These are phyloP conservation scores for Danio choprae DNA, from an alignment of 2,797 vertebrate genomes.

Conservation along the genomic window DNA sequence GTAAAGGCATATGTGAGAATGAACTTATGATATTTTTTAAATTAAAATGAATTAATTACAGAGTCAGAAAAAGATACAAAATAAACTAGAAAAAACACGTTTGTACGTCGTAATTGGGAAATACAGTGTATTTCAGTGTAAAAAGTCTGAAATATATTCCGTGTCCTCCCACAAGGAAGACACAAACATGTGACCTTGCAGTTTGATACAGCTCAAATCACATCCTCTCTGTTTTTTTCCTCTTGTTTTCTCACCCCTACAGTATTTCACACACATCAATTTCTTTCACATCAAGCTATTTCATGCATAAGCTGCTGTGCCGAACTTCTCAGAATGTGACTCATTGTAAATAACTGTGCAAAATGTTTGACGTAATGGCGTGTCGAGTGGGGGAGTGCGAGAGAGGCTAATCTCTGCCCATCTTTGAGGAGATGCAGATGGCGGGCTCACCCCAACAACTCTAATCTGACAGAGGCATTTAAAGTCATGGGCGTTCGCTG, in stretches of 20 bases:
- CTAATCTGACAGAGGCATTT: slow-evolving; percentile 54
- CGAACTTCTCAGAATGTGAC: slow-evolving; percentile 35
- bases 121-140: too few species aligned
- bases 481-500: slow-evolving; percentile 46
- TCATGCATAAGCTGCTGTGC: slow-evolving; percentile 40
- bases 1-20: too few species aligned
- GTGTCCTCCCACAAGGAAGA: slow-evolving; percentile 16
- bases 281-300: slow-evolving; percentile 41
- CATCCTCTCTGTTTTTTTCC: neutral
- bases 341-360: slow-evolving; percentile 24
- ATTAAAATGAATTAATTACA: too few species aligned
- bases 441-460: slow-evolving; percentile 26
- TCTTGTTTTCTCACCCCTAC: slow-evolving; percentile 14
- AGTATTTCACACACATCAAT: slow-evolving; percentile 37
- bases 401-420: neutral
- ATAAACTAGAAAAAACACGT: too few species aligned
- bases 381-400: neutral
- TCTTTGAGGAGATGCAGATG: slow-evolving; percentile 25
- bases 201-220: slow-evolving; percentile 34
- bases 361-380: slow-evolving; percentile 5
- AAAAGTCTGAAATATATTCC: neutral
- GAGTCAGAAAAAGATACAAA: too few species aligned
- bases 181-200: slow-evolving; percentile 27
- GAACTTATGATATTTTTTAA: too few species aligned
- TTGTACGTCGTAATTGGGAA: too few species aligned